These are phyloP conservation scores for Ascidia mentula DNA, from an alignment of 23 tunicate species.

Conservation along the genomic window DNA sequence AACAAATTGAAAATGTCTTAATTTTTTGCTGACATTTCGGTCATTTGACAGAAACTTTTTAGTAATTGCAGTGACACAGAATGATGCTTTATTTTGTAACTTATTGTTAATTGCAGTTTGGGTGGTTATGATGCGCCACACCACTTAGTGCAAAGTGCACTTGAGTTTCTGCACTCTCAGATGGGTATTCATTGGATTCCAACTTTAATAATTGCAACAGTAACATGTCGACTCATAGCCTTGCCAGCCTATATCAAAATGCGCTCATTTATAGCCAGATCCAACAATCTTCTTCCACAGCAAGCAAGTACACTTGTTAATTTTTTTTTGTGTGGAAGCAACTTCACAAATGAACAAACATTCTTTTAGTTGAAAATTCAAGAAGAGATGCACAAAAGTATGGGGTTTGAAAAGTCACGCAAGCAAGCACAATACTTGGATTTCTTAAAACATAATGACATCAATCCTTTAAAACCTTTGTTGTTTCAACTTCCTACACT, in stretches of 20 bases:
- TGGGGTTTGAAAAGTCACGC: conserved; percentile 13
- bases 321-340: background rate
- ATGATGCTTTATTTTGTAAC: too few relatives aligned
- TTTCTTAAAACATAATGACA: conserved; percentile 31
- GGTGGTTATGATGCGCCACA: conserved; percentile 71
- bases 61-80: too few relatives aligned
- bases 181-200: conserved; percentile 80
- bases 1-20: too few relatives aligned
- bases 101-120: too few relatives aligned
- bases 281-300: conserved; percentile 57
- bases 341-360: background rate
- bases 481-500: conserved; percentile 53
- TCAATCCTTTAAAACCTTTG: conserved; percentile 61
- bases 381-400: background rate
- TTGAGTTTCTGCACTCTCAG: conserved; percentile 41
- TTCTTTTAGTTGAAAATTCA: conserved; percentile 11
- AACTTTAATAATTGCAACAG: conserved; percentile 53
- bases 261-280: conserved; percentile 41
- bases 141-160: conserved; percentile 54
- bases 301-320: conserved; percentile 6
- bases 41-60: too few relatives aligned
- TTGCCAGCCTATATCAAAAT: conserved; percentile 59
- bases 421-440: conserved; percentile 44
- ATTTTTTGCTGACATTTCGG: too few relatives aligned
- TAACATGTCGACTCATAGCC: conserved; percentile 42